Evolutionary conservation across 2,888 invertebrate genomes (phyloP).

Genomic region (Drosophila maculinotata): DNA sequence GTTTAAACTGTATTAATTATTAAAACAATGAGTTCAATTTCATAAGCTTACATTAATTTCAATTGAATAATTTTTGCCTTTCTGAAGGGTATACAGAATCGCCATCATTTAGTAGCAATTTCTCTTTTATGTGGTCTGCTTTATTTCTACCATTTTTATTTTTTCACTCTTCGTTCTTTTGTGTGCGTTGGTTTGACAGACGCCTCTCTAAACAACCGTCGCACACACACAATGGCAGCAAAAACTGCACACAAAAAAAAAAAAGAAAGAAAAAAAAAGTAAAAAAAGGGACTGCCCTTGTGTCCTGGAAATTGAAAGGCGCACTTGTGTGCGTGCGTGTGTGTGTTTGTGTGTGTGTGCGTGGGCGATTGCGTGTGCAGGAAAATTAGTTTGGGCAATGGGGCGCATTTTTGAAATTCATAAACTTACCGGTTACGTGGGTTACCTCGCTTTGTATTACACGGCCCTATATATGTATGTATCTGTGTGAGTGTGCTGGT

Average conservation of each 20-base stretch:
- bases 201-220: conserved; percentile 51
- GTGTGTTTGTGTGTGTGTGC: conserved; percentile 19
- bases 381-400: conserved; percentile 73
- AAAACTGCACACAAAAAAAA: conserved; percentile 14
- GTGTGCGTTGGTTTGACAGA: conserved; percentile 37
- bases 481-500: conserved; percentile 7
- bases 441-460: conserved; percentile 22
- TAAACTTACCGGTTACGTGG: conserved; percentile 62
- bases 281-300: conserved; percentile 11
- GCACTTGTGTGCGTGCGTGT: conserved; percentile 6
- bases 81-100: conserved; percentile 24
- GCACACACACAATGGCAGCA: conserved; percentile 13
- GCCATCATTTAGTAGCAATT: not conserved
- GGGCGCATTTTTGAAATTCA: conserved; percentile 75
- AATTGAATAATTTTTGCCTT: not conserved
- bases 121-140: conserved; percentile 17
- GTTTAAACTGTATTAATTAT: no score
- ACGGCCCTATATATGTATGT: conserved; percentile 1
- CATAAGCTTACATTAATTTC: not conserved
- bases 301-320: conserved; percentile 51
- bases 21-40: no score
- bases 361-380: conserved; percentile 51
- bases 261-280: not conserved
- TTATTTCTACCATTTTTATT: not conserved
- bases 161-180: conserved; percentile 7